Percentiles rank a stretch among this genome's conserved stretches.
Conservation (phyloP, 2,888 invertebrate species). For the Acleris holmiana region DNA sequence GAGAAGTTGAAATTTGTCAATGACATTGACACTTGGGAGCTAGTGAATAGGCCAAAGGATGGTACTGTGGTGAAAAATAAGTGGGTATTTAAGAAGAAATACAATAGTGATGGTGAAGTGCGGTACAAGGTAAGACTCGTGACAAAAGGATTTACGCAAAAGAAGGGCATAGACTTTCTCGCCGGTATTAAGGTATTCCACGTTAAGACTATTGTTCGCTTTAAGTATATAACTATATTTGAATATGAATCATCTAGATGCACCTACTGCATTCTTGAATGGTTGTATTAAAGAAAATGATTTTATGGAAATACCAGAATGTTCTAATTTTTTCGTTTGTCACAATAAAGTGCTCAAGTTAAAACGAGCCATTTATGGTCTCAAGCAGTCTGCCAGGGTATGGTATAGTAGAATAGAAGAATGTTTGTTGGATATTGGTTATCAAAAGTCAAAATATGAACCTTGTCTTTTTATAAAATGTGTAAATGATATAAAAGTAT, state of each 20-base stretch:
- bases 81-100: constrained; percentile 42
- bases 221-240: no score
- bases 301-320: constrained; percentile 19
- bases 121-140: constrained; percentile 20
- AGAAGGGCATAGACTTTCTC: no score
- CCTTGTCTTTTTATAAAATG: constrained; percentile 46
- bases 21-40: constrained; percentile 43
- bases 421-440: constrained; percentile 36
- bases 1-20: constrained; percentile 35
- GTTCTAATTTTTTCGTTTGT: constrained; percentile 35
- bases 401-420: constrained; percentile 43
- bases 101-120: constrained; percentile 27
- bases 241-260: constrained; percentile 29
- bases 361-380: no score
- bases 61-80: constrained; percentile 39
- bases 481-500: constrained; percentile 32
- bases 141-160: constrained; percentile 23
- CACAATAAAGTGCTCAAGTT: no score
- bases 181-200: no score
- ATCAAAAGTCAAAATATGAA: constrained; percentile 40
- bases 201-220: no score
- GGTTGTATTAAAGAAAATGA: constrained; percentile 28
- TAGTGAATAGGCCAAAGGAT: constrained; percentile 34
- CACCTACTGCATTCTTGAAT: constrained; percentile 1
- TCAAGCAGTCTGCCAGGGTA: no score